phyloP scores from a whole-genome alignment of 2,888 invertebrate genomes.

The Meghimatium bilineatum region DNA sequence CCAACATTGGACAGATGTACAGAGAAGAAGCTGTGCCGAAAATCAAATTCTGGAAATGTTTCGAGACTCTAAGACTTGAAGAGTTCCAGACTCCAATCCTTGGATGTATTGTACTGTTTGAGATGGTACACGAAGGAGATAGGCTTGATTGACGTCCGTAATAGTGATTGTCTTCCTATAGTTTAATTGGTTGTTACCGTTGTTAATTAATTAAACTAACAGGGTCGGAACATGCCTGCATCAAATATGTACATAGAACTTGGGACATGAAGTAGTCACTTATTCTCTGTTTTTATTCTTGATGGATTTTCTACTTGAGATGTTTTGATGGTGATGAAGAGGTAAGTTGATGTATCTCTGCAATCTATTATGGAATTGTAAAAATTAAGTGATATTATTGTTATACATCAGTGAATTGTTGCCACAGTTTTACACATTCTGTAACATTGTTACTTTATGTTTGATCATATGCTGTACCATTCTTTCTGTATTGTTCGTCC shows the following conservation, averaged over 20 bases:
- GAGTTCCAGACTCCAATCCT: background rate
- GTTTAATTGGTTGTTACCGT: background rate
- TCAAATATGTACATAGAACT: background rate
- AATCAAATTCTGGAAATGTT: background rate
- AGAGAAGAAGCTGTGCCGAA: no score
- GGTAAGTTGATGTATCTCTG: no score
- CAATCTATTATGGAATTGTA: no score
- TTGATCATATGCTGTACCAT: no score
- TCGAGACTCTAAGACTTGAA: no score
- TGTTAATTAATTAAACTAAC: background rate
- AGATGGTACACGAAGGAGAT: background rate
- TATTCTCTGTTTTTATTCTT: background rate
- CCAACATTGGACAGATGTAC: background rate
- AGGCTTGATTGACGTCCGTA: background rate
- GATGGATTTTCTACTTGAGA: background rate
- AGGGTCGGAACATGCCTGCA: background rate
- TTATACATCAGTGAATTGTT: no score
- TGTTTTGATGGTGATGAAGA: no score
- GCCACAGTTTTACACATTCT: no score
- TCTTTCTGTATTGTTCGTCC: no score
- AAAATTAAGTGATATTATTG: no score
- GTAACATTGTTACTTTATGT: no score
- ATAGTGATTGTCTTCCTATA: background rate
- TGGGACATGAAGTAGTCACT: background rate
- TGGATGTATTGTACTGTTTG: background rate